A percentile compares a stretch with the other conserved stretches of the same genome.
Evolutionary conservation across 2,888 invertebrate genomes (phyloP).

Genomic region (Hemistola chrysoprasaria): DNA sequence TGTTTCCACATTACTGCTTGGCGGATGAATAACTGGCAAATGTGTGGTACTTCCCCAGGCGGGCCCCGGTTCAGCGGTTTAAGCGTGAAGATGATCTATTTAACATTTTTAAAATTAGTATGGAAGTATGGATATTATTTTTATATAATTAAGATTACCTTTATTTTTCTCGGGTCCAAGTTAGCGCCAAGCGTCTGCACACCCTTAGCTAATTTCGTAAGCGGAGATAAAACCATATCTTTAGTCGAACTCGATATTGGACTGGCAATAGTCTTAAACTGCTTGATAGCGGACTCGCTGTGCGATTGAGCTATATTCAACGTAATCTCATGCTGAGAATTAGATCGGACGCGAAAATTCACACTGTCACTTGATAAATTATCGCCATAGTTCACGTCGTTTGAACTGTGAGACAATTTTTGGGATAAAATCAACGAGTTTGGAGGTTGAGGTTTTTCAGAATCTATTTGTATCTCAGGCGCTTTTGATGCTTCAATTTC

Average conservation of each 20-base stretch:
- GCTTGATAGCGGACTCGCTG: constrained; percentile 89
- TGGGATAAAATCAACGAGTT: constrained; percentile 80
- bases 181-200: constrained; percentile 93
- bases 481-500: constrained; percentile 56
- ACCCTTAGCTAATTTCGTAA: constrained; percentile 93
- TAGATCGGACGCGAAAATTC: constrained; percentile 72
- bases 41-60: too few species aligned
- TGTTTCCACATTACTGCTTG: too few species aligned
- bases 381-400: constrained; percentile 81
- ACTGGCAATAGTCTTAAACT: constrained; percentile 85
- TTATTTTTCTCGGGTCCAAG: constrained; percentile 91
- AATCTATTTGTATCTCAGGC: constrained; percentile 84
- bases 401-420: constrained; percentile 87
- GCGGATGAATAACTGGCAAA: too few species aligned
- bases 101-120: too few species aligned
- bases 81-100: too few species aligned
- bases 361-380: constrained; percentile 36
- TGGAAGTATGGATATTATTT: too few species aligned
- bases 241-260: constrained; percentile 85
- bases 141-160: constrained; percentile 53
- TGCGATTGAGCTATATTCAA: constrained; percentile 89
- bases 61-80: too few species aligned
- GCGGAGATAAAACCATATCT: constrained; percentile 86
- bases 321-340: constrained; percentile 85
- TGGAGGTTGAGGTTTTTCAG: constrained; percentile 74